A percentile compares a stretch with the other conserved stretches of the same genome.
Evolutionary conservation across 2,888 invertebrate genomes (phyloP).

Genomic region (Torymus texanus): DNA sequence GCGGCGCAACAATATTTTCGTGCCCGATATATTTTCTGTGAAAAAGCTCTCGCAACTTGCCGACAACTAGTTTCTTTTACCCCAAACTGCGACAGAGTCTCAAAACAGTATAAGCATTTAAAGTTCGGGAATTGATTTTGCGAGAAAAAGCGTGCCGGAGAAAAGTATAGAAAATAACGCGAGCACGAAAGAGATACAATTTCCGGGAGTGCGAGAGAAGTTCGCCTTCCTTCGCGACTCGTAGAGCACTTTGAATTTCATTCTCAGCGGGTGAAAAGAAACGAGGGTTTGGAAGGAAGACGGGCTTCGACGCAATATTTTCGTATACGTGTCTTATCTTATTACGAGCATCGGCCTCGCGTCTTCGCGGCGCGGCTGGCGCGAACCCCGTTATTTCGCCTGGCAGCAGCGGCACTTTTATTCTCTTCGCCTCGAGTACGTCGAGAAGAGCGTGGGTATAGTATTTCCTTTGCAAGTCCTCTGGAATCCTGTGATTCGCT

Average conservation of each 20-base stretch:
- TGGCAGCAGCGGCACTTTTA: background rate
- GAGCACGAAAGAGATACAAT: slow-evolving; percentile 31
- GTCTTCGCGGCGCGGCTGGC: background rate
- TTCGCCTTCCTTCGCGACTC: background rate
- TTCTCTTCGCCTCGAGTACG: background rate
- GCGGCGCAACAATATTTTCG: background rate
- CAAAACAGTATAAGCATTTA: slow-evolving; percentile 36
- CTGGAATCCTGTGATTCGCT: slow-evolving; percentile 38
- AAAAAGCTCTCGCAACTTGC: slow-evolving; percentile 7
- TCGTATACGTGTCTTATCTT: slow-evolving; percentile 34
- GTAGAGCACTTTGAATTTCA: slow-evolving; percentile 35
- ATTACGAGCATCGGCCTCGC: slow-evolving; percentile 19
- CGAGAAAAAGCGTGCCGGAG: background rate
- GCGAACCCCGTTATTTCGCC: no score
- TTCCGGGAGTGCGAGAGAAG: slow-evolving; percentile 13
- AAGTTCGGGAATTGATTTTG: slow-evolving; percentile 43
- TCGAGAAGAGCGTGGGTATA: background rate
- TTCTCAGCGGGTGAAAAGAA: background rate
- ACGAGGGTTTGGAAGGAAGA: background rate
- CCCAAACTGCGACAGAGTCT: slow-evolving; percentile 2
- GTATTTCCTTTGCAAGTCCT: background rate
- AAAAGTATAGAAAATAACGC: slow-evolving; percentile 24
- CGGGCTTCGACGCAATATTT: slow-evolving; percentile 20
- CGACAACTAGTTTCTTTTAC: slow-evolving; percentile 9
- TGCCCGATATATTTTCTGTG: slow-evolving; percentile 4